phyloP scores from a whole-genome alignment of 2,113 vertebrate species.

The Lota lota region DNA sequence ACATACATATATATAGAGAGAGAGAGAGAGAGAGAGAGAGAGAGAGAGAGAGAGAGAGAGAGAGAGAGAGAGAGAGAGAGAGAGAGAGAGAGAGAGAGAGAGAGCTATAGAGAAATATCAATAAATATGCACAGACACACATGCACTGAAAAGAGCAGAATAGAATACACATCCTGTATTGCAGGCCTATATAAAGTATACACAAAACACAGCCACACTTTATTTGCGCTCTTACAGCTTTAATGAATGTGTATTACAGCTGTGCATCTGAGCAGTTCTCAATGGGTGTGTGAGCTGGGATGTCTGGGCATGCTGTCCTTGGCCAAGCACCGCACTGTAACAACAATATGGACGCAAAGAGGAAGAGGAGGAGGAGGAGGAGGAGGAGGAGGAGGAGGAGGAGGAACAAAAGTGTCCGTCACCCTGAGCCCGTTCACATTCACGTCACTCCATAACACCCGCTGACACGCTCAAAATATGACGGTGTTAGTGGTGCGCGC shows the following conservation, averaged over 20 bases:
- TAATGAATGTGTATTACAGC: background rate
- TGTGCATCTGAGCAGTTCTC: too few relatives aligned
- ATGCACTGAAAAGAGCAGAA: too few relatives aligned
- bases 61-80: too few relatives aligned
- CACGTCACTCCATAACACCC: background rate
- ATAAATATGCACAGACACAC: too few relatives aligned
- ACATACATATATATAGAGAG: too few relatives aligned
- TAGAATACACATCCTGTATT: too few relatives aligned
- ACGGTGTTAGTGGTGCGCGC: background rate
- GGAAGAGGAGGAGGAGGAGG: background rate
- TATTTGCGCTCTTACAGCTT: too few relatives aligned
- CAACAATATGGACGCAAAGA: background rate
- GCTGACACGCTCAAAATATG: background rate
- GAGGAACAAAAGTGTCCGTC: background rate
- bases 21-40: too few relatives aligned
- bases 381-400: background rate
- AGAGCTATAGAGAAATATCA: too few relatives aligned
- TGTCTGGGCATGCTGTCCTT: background rate
- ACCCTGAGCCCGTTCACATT: background rate
- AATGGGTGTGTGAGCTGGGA: background rate
- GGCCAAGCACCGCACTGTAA: conserved; percentile 7
- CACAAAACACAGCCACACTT: background rate
- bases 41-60: too few relatives aligned
- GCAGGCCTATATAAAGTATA: background rate
- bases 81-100: too few relatives aligned